Evolutionary conservation across 2,888 invertebrate genomes (phyloP), one percentile per base, ranked within the genome.

Genomic region (Trissolcus brochymenae): DNA sequence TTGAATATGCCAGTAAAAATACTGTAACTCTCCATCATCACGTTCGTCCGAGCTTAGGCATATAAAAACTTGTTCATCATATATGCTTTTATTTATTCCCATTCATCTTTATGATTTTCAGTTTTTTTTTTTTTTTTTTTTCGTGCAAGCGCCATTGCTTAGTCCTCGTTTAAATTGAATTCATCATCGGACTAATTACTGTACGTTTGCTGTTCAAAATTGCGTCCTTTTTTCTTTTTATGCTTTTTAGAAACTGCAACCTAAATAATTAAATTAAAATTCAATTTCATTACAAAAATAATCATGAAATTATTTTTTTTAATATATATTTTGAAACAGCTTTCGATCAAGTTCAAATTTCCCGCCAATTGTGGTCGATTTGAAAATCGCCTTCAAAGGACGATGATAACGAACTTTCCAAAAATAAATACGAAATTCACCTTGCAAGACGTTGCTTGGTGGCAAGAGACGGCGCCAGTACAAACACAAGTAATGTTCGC

Each of bases 11-110:
- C 76, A 70, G 70, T 70, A 65, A 71, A 70, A 35, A 35, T 75
- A 68, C 68, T 61, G 60, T 66, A 61, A 64, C 62, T 62, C 53
- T 67, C 41, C 71, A 66, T 76, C 76, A 57, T 72, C 66, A 46
- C 64, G 55, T 49, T 72, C 67, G 62, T 35, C 62, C 59, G 59
- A 17, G 64, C 72, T 49, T 57, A 40, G 67, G 59, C n/a, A n/a
- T n/a, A 62, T 72, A 72, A 76, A 76, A 72, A 72, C 67, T 72
- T 72, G 72, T 72, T 72, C 71, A 67, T 72, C 77, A 73, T 68
- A 73, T 57, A 61, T 73, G 77, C 68, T 68, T 77, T 73, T 73
- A 68, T 73, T 72, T 77, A 77, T 77, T 67, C 67, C 64, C 72
- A 62, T 77, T 66, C 76, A 71, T 72, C 71, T 68, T 75, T 62